These are phyloP conservation scores for Dastarcus helophoroides DNA, from an alignment of 2,888 invertebrate species.

Conservation along the genomic window DNA sequence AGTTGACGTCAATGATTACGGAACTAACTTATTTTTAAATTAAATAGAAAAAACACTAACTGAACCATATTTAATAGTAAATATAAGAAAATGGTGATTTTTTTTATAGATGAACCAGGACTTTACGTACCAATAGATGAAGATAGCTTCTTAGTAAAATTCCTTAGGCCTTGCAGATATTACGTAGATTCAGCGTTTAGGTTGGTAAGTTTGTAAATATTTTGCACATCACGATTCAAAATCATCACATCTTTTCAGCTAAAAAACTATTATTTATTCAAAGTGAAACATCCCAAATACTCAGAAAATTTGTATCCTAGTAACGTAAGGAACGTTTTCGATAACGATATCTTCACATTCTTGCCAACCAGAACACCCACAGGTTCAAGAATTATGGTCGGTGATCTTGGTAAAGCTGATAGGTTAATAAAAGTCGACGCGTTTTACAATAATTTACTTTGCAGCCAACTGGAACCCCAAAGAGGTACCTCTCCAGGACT, in stretches of 20 bases:
- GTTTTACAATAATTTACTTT: conserved; percentile 18
- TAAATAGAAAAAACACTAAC: too few species aligned
- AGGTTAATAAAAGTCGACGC: too few species aligned
- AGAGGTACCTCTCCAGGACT: conserved; percentile 49
- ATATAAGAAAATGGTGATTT: too few species aligned
- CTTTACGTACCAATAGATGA: conserved; percentile 54
- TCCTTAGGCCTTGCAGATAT: conserved; percentile 77
- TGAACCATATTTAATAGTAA: too few species aligned
- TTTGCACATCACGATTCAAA: neutral
- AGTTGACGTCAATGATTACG: too few species aligned
- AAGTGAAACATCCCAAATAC: conserved; percentile 48
- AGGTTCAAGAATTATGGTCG: conserved; percentile 55
- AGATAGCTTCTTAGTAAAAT: conserved; percentile 63
- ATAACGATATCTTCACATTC: conserved; percentile 54
- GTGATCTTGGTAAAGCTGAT: conserved; percentile 64
- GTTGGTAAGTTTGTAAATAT: conserved; percentile 40
- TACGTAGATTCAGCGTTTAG: conserved; percentile 71
- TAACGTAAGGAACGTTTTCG: conserved; percentile 49
- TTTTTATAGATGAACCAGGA: conserved; percentile 54
- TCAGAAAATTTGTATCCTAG: conserved; percentile 52
- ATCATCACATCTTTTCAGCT: conserved; percentile 43
- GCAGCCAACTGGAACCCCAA: conserved; percentile 66
- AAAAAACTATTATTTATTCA: conserved; percentile 60
- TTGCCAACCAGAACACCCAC: conserved; percentile 56
- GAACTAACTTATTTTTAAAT: too few species aligned